A percentile compares a stretch with the other conserved stretches of the same genome.
Conservation (phyloP, 2,797 vertebrate species). For the Syngnathus acus region DNA sequence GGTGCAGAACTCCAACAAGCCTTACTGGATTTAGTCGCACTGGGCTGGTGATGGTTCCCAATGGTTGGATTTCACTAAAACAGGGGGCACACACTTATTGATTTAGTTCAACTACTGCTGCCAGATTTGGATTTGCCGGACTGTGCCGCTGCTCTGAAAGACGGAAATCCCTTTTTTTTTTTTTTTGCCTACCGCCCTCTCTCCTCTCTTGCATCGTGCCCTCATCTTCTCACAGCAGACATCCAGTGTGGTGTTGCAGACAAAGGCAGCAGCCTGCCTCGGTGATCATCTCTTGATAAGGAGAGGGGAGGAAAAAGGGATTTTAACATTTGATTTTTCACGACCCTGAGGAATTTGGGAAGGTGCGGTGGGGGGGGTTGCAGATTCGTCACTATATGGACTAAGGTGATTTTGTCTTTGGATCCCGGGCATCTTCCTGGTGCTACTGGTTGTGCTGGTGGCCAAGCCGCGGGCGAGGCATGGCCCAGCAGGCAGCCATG, state of each 20-base stretch:
- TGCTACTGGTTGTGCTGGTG: constrained; percentile 9
- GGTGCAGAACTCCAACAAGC: constrained; percentile 32
- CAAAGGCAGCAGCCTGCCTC: constrained; percentile 55
- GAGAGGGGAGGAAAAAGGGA: constrained; percentile 20
- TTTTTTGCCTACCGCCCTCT: constrained; percentile 42
- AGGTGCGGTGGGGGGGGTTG: neutral
- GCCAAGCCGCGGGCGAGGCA: constrained; percentile 60
- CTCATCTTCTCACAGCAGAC: constrained; percentile 56
- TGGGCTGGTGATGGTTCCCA: constrained; percentile 9
- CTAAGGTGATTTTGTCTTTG: neutral
- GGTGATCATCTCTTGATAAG: constrained; percentile 33
- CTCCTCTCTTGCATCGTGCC: constrained; percentile 36
- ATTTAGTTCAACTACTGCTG: constrained; percentile 32
- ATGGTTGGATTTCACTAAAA: constrained; percentile 12
- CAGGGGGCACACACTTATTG: constrained; percentile 3
- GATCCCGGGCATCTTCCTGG: constrained; percentile 14
- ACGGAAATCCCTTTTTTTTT: constrained; percentile 45
- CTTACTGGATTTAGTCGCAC: constrained; percentile 32
- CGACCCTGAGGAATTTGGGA: constrained; percentile 15
- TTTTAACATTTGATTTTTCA: constrained; percentile 4
- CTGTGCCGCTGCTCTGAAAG: constrained; percentile 27
- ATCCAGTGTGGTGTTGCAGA: constrained; percentile 60
- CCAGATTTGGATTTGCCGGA: constrained; percentile 27
- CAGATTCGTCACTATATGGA: neutral
- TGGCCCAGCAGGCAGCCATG: constrained; percentile 83